phyloP scores from a whole-genome alignment of 1,140 invertebrate species.

The Helicoverpa armigera region DNA sequence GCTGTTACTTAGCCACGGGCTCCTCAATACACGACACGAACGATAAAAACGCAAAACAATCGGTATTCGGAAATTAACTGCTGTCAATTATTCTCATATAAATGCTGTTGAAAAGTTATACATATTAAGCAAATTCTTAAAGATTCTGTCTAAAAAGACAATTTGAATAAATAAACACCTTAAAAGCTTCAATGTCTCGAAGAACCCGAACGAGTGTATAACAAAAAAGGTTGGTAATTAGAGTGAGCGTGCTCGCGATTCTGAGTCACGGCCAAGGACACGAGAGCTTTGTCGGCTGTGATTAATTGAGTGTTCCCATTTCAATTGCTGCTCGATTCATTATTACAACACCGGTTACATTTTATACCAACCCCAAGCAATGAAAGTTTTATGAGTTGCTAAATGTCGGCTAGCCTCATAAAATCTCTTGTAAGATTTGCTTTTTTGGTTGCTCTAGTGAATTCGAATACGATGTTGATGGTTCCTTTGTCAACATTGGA shows the following conservation, averaged over 20 bases:
- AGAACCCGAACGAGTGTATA: slow-evolving; percentile 52
- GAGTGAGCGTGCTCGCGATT: slow-evolving; percentile 60
- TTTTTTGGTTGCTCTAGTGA: neutral
- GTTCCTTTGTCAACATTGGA: no score
- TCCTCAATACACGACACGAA: no score
- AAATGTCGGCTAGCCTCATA: neutral
- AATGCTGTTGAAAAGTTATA: no score
- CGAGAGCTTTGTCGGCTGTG: slow-evolving; percentile 57
- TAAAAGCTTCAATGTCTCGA: slow-evolving; percentile 20
- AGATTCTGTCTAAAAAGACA: no score
- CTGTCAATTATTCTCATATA: no score
- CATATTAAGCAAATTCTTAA: no score
- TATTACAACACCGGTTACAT: slow-evolving; percentile 32
- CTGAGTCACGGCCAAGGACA: slow-evolving; percentile 70
- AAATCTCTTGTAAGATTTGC: neutral
- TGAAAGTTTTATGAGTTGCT: slow-evolving; percentile 22
- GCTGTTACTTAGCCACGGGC: no score
- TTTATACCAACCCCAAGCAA: slow-evolving; percentile 26
- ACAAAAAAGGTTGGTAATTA: slow-evolving; percentile 64
- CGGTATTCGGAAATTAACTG: slow-evolving; percentile 4
- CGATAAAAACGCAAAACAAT: neutral
- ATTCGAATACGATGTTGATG: neutral
- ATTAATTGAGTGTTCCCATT: slow-evolving; percentile 65
- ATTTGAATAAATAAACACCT: slow-evolving; percentile 4
- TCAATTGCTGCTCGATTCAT: slow-evolving; percentile 56